A percentile compares a stretch with the other conserved stretches of the same genome.
phyloP scores from a whole-genome alignment of 2,888 invertebrate species.

The Graphium colonna region DNA sequence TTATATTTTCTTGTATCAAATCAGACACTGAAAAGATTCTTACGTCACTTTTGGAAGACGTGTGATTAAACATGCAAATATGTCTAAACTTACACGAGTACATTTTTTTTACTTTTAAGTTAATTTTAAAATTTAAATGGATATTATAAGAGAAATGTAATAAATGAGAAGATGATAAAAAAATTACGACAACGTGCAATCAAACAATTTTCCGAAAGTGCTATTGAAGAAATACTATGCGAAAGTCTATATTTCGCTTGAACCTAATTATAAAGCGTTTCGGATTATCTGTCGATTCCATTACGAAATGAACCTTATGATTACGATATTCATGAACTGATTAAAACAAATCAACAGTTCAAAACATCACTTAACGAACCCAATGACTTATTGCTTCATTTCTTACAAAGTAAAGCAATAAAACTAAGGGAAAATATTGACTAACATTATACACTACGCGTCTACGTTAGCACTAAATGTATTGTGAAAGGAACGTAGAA shows the following conservation, averaged over 20 bases:
- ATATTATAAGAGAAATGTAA: constrained; percentile 34
- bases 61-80: constrained; percentile 74
- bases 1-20: constrained; percentile 12
- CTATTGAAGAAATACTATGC: constrained; percentile 63
- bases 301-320: constrained; percentile 54
- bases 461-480: constrained; percentile 47
- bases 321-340: constrained; percentile 38
- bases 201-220: constrained; percentile 60
- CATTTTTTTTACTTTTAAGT: constrained; percentile 41
- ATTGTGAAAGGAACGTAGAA: constrained; percentile 73
- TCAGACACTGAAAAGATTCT: constrained; percentile 37
- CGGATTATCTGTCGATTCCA: constrained; percentile 67
- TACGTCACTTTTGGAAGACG: constrained; percentile 79
- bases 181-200: constrained; percentile 48
- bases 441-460: constrained; percentile 32
- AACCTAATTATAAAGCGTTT: constrained; percentile 79
- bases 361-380: constrained; percentile 7
- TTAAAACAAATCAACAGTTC: constrained; percentile 24
- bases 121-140: constrained; percentile 44
- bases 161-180: constrained; percentile 39
- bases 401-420: constrained; percentile 33
- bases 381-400: constrained; percentile 24
- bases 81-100: constrained; percentile 64
- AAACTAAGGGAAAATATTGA: constrained; percentile 34
- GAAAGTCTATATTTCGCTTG: constrained; percentile 69